Evolutionary conservation across 2,113 vertebrate genomes (phyloP).

Genomic region (Varanus komodoensis): DNA sequence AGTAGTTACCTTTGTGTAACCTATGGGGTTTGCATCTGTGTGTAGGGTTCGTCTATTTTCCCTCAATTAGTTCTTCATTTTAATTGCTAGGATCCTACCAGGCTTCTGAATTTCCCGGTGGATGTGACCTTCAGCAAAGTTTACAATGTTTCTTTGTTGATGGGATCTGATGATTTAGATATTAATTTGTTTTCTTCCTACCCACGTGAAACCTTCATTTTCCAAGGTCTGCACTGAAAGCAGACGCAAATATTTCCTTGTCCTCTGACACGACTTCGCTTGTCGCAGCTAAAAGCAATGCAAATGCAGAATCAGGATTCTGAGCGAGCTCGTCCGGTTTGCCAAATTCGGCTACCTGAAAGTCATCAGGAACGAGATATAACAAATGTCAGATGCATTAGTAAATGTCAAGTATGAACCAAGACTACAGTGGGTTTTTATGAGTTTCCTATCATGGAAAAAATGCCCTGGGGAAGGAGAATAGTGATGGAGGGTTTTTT

Average conservation of each 20-base stretch:
- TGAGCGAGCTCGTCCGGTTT: slow-evolving; percentile 79
- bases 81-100: not conserved
- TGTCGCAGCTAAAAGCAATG: slow-evolving; percentile 77
- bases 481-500: too few relatives aligned
- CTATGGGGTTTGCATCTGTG: not conserved
- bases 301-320: slow-evolving; percentile 81
- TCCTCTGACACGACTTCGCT: slow-evolving; percentile 56
- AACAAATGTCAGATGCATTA: slow-evolving; percentile 26
- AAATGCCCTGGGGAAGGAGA: slow-evolving; percentile 6
- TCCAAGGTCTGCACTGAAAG: not conserved
- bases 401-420: not conserved
- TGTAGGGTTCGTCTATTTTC: not conserved
- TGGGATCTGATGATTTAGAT: not conserved
- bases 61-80: not conserved
- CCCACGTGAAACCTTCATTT: not conserved
- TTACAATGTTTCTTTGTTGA: not conserved
- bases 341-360: slow-evolving; percentile 82
- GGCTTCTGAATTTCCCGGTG: not conserved
- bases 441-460: not conserved
- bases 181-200: not conserved
- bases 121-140: not conserved
- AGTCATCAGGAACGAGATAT: slow-evolving; percentile 29
- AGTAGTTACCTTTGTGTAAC: not conserved
- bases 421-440: not conserved
- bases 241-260: not conserved